These are phyloP conservation scores for Microcebus jonahi DNA, from an alignment of 2,113 vertebrate genomes.

Conservation along the genomic window DNA sequence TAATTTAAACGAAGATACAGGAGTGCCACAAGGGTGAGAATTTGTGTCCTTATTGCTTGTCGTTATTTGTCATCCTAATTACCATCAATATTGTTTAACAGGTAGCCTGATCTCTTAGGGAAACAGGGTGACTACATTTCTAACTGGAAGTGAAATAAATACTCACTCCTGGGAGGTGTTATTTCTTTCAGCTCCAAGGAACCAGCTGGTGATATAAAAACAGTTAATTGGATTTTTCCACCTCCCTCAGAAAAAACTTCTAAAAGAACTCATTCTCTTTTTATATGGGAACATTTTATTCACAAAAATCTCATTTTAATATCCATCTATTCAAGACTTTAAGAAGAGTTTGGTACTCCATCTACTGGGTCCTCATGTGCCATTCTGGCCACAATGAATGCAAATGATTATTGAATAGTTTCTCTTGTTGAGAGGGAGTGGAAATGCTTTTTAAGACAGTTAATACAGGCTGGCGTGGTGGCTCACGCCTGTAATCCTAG, in stretches of 20 bases:
- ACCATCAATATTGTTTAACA: constrained; percentile 44
- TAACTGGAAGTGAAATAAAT: constrained; percentile 12
- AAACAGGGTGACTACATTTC: background rate
- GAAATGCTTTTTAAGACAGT: background rate
- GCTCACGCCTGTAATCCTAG: too few species aligned
- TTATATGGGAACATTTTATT: constrained; percentile 34
- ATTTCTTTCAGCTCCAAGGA: constrained; percentile 56
- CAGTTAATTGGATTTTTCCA: constrained; percentile 70
- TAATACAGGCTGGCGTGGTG: background rate
- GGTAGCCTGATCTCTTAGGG: background rate
- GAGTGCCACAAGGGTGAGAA: constrained; percentile 18
- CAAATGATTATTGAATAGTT: background rate
- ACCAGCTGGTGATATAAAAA: constrained; percentile 63
- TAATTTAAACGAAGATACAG: constrained; percentile 37
- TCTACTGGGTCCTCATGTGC: background rate
- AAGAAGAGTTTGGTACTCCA: background rate
- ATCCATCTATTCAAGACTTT: background rate
- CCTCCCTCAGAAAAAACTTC: constrained; percentile 52
- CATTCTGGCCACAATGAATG: constrained; percentile 21
- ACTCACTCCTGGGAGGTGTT: constrained; percentile 53
- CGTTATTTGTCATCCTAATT: constrained; percentile 57
- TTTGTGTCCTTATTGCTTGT: background rate
- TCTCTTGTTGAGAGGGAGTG: background rate
- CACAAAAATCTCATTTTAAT: constrained; percentile 39
- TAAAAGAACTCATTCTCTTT: constrained; percentile 37